Conservation (phyloP, 2,888 invertebrate species). For the Amiota mariae region DNA sequence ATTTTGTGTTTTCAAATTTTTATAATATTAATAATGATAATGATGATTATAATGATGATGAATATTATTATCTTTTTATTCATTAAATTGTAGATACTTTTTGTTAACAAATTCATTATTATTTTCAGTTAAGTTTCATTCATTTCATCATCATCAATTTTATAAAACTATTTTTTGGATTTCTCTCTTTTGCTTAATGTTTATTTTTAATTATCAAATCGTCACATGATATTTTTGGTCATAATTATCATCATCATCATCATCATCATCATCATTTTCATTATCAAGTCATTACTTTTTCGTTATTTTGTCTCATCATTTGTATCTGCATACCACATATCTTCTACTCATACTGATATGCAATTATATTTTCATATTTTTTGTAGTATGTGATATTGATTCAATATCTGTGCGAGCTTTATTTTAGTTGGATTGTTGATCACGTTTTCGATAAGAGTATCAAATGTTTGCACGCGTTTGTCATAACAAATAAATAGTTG, state of each 20-base stretch:
- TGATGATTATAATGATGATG: too few species aligned
- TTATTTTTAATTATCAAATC: slow-evolving; percentile 66
- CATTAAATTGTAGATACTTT: too few species aligned
- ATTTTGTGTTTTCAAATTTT: background rate
- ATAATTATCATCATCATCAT: slow-evolving; percentile 50
- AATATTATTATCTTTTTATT: too few species aligned
- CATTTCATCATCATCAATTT: too few species aligned
- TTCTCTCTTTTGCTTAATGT: slow-evolving; percentile 56
- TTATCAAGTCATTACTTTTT: slow-evolving; percentile 32
- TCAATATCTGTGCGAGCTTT: too few species aligned
- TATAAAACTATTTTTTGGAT: slow-evolving; percentile 42
- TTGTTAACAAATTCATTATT: slow-evolving; percentile 52
- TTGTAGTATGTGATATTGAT: too few species aligned
- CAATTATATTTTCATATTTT: background rate
- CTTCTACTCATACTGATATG: too few species aligned
- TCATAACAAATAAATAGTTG: background rate
- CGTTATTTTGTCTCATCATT: background rate
- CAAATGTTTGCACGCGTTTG: too few species aligned
- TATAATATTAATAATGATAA: background rate
- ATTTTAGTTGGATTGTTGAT: too few species aligned
- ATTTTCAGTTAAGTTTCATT: slow-evolving; percentile 35
- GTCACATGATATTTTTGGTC: slow-evolving; percentile 51
- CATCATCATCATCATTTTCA: slow-evolving; percentile 47
- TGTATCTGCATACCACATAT: too few species aligned
- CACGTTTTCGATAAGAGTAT: too few species aligned